phyloP scores from a whole-genome alignment of 2,797 vertebrate genomes.

The Carapus acus region DNA sequence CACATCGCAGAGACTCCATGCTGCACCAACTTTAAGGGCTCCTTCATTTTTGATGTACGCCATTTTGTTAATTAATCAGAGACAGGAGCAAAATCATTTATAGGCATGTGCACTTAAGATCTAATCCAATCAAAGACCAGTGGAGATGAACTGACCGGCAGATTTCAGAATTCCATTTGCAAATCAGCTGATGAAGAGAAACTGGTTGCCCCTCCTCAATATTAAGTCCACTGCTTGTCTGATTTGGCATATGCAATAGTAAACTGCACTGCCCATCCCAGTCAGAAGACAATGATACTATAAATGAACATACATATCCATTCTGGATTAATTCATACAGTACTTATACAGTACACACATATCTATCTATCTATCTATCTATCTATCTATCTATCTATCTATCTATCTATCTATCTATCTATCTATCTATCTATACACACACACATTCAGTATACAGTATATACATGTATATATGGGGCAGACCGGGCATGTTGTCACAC shows the following conservation, averaged over 20 bases:
- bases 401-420: too few relatives aligned
- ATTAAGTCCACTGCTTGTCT: constrained; percentile 1
- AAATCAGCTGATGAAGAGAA: constrained; percentile 32
- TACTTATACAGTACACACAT: too few relatives aligned
- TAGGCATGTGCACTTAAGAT: too few relatives aligned
- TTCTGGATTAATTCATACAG: too few relatives aligned
- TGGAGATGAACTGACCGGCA: not conserved
- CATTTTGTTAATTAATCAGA: not conserved
- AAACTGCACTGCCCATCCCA: not conserved
- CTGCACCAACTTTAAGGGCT: constrained; percentile 25
- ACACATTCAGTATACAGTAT: too few relatives aligned
- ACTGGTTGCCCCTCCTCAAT: constrained; percentile 31
- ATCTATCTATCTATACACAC: too few relatives aligned
- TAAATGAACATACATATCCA: not conserved
- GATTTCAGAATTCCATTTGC: constrained; percentile 16
- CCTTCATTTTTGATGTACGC: constrained; percentile 33
- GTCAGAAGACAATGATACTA: not conserved
- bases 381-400: too few relatives aligned
- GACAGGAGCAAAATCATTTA: not conserved
- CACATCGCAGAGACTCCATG: constrained; percentile 49
- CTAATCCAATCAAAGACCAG: not conserved
- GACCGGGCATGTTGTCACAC: too few relatives aligned
- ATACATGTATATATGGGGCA: too few relatives aligned
- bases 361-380: not conserved
- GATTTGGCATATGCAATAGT: constrained; percentile 9